Percentiles rank a stretch among this genome's conserved stretches.
phyloP scores from a whole-genome alignment of 2,113 vertebrate genomes.

The Leptosomus discolor region DNA sequence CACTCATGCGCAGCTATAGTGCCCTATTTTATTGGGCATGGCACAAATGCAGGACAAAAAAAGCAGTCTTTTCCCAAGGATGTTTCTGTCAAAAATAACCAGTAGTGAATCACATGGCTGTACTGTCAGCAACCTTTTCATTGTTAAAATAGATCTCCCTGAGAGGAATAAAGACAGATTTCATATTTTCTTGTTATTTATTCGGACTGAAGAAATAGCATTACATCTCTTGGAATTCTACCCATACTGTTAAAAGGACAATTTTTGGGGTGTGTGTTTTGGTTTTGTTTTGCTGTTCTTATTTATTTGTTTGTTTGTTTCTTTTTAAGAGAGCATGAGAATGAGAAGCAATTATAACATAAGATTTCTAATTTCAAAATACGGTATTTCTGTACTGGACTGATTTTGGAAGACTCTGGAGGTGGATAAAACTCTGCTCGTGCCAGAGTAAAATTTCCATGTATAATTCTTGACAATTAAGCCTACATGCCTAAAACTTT shows the following conservation, averaged over 20 bases:
- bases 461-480: neutral
- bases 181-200: neutral
- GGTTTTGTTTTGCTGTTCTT: neutral
- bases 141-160: neutral
- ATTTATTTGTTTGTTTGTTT: too few species aligned
- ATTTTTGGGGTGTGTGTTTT: neutral
- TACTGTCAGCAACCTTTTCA: neutral
- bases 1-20: fast-evolving
- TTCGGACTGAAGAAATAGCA: neutral
- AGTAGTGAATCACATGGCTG: neutral
- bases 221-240: neutral
- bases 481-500: neutral
- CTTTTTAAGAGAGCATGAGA: neutral
- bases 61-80: neutral
- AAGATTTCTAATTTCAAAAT: neutral
- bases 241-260: neutral
- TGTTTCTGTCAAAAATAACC: neutral
- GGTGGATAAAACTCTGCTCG: neutral
- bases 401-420: neutral
- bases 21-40: neutral
- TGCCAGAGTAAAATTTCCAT: neutral
- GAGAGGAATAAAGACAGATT: neutral
- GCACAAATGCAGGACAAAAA: neutral
- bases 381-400: neutral
- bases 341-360: neutral